Base-by-base conservation (phyloP, 2,888 invertebrate genomes). In the Eilema depressum region DNA sequence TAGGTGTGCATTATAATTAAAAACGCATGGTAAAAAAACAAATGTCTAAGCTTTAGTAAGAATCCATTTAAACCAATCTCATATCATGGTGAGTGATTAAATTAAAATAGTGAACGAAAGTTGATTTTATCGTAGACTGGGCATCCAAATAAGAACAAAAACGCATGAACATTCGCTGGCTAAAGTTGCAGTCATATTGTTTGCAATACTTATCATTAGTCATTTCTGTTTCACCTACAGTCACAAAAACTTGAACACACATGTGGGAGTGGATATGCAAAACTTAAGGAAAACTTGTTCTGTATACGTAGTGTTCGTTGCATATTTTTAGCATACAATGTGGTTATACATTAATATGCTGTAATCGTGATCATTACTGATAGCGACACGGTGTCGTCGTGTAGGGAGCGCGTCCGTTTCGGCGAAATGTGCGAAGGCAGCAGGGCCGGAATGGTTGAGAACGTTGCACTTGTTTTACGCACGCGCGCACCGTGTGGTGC, bases 401-500 rank as follows among this genome's bases (percentile, higher is more conserved):
- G 73, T 68, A 47, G 53, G 65, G 56, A 56, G 59, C 65, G 68
- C 63, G 71, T 69, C 66, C 66, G 66, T 66, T 79, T 79, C 77
- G 76, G 79, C 75, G 75, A 78, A 82, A 83, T 83, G 83, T 81
- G 83, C 81, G 77, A 82, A 82, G 79, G 81, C 76, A 79, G 74
- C 78, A 83, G 81, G 82, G 83, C 80, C 79, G 79, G 80, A 80
- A 79, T 81, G 76, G 78, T 75, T 74, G 79, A 82, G 86, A 87
- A 84, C 90, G 89, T 87, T 92, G 93, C 93, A 92, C 92, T 94
- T 93, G 93, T 92, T 92, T 91, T 90, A 91, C 88, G 91, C 92
- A 91, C 93, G 92, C 91, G 89, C 91, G 85, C 90, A 84, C 88
- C 83, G 90, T 88, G 89, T 92, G 93, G 94, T 91, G 92, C 94